Conservation (phyloP, 2,888 invertebrate genomes). For the Chalcosyrphus nemorum region DNA sequence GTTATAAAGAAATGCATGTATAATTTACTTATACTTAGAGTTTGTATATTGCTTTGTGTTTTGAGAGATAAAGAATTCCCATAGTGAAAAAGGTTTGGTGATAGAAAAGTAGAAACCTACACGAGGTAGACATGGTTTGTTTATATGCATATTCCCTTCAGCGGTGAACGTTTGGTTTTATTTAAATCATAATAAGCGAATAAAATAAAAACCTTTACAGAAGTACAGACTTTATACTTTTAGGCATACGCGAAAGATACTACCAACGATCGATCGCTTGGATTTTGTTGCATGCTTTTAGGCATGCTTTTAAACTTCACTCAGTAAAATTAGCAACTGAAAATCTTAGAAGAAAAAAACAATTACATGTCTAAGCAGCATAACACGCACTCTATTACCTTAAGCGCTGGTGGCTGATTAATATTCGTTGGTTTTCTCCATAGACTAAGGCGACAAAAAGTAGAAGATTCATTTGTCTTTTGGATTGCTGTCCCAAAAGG, state of each 20-base stretch:
- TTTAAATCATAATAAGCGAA: too few relatives aligned
- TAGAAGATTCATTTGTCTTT: constrained; percentile 8
- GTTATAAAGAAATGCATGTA: constrained; percentile 37
- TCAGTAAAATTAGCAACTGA: constrained; percentile 6
- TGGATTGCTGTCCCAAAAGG: too few relatives aligned
- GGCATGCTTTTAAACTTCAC: neutral
- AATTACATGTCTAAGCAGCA: constrained; percentile 7
- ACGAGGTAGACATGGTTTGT: constrained; percentile 14
- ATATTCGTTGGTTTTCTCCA: neutral
- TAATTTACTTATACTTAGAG: neutral
- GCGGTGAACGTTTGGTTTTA: too few relatives aligned
- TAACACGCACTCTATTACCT: constrained; percentile 4
- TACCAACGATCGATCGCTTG: too few relatives aligned
- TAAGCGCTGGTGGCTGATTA: neutral
- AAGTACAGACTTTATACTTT: neutral
- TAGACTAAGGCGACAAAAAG: neutral
- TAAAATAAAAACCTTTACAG: too few relatives aligned
- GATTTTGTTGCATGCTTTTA: neutral
- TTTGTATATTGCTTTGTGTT: constrained; percentile 2
- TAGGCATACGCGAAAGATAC: neutral
- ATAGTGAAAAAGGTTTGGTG: constrained; percentile 26
- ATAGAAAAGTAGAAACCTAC: neutral
- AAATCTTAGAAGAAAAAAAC: neutral
- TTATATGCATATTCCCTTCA: neutral
- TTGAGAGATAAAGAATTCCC: constrained; percentile 44